phyloP scores from a whole-genome alignment of 2,113 vertebrate genomes.

The Capreolus pygargus region DNA sequence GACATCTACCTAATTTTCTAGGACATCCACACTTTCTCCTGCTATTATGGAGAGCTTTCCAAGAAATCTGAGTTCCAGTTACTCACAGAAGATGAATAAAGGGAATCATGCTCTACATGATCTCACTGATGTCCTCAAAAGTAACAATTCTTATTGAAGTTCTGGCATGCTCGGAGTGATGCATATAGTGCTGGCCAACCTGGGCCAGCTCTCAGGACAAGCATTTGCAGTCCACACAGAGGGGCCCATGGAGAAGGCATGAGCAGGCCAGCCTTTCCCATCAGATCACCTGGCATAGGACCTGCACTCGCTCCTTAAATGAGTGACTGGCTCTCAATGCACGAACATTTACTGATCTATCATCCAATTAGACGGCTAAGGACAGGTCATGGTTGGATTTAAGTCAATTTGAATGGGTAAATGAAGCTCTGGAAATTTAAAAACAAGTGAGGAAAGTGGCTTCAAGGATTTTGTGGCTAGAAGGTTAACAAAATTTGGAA shows the following conservation, averaged over 20 bases:
- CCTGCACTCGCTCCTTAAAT: background rate
- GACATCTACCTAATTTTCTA: background rate
- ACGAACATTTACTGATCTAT: background rate
- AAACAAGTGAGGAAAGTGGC: background rate
- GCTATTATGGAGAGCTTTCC: background rate
- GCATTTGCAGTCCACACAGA: background rate
- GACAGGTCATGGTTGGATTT: background rate
- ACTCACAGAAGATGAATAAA: background rate
- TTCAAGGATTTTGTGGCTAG: background rate
- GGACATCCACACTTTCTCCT: background rate
- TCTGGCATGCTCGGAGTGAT: background rate
- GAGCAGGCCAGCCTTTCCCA: background rate
- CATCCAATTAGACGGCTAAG: background rate
- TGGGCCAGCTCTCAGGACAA: background rate
- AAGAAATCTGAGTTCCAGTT: background rate
- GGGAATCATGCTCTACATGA: background rate
- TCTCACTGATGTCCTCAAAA: background rate
- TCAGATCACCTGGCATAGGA: background rate
- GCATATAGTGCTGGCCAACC: background rate
- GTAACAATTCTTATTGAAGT: background rate
- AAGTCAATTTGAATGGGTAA: background rate
- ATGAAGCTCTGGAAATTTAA: slow-evolving; percentile 29
- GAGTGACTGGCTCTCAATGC: background rate
- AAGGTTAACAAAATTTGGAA: slow-evolving; percentile 6
- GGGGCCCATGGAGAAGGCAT: background rate